Conservation (phyloP, 2,888 invertebrate species). For the Digitonthophagus gazella region DNA sequence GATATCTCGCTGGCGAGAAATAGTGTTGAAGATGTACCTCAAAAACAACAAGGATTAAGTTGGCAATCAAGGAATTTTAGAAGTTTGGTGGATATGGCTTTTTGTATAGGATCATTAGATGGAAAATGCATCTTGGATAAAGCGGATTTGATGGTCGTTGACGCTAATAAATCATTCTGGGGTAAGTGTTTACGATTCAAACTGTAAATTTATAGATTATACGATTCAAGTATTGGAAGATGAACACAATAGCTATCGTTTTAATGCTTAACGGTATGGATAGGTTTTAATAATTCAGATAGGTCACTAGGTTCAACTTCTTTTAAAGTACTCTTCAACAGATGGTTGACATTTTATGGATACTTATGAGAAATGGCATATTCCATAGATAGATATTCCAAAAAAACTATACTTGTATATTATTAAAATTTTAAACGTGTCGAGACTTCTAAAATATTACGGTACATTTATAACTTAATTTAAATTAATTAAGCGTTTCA, state of each 20-base stretch:
- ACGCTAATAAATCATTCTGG: conserved; percentile 23
- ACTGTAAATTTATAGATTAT: not conserved
- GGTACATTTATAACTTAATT: no score
- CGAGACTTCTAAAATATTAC: not conserved
- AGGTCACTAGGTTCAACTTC: not conserved
- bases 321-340: not conserved
- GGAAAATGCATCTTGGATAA: conserved; percentile 32
- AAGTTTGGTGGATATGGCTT: conserved; percentile 18
- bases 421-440: not conserved
- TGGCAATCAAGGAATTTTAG: conserved; percentile 16
- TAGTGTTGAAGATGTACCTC: conserved; percentile 23
- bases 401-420: not conserved
- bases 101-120: conserved; percentile 30
- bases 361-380: not conserved
- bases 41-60: conserved; percentile 7
- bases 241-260: not conserved
- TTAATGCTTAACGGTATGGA: not conserved
- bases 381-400: not conserved
- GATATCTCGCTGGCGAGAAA: conserved; percentile 7
- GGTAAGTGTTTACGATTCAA: conserved; percentile 19
- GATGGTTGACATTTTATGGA: not conserved
- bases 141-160: conserved; percentile 29
- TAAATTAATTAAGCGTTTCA: no score
- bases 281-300: not conserved
- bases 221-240: not conserved